Conservation (phyloP, 2,113 vertebrate genomes). For the Brachypteracias leptosomus region DNA sequence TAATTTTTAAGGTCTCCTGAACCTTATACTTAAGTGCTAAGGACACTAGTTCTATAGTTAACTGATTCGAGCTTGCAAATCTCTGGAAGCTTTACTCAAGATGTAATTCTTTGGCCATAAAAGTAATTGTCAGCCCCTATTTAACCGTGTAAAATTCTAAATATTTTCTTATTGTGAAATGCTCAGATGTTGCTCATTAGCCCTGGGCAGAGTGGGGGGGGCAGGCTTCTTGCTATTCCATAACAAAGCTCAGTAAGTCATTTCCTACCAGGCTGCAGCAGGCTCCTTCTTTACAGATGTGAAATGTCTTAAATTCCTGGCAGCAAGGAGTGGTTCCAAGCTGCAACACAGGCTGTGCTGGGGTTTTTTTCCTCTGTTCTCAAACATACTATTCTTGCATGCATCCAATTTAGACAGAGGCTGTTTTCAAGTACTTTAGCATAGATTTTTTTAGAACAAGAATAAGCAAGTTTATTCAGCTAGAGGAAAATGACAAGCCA, state of each 20-base stretch:
- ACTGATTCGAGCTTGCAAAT: neutral
- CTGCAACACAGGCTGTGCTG: neutral
- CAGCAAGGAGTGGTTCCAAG: neutral
- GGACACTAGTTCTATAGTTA: neutral
- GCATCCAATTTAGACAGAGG: neutral
- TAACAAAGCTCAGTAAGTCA: neutral
- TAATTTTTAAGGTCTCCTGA: neutral
- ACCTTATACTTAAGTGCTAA: neutral
- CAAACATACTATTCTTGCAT: neutral
- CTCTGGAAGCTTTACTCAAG: neutral
- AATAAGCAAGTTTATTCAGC: neutral
- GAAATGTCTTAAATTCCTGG: neutral
- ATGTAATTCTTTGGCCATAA: neutral
- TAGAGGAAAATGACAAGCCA: neutral
- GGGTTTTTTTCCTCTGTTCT: neutral
- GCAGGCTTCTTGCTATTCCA: neutral
- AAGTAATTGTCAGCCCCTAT: neutral
- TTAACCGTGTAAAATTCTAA: neutral
- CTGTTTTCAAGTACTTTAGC: neutral
- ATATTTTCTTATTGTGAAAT: neutral
- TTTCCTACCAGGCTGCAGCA: neutral
- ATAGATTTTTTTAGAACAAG: neutral
- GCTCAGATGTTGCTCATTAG: neutral
- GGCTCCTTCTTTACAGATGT: neutral
- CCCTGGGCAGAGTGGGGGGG: neutral